A percentile compares a stretch with the other conserved stretches of the same genome.
Evolutionary conservation across 2,113 vertebrate species (phyloP).

Genomic region (Heteronetta atricapilla): DNA sequence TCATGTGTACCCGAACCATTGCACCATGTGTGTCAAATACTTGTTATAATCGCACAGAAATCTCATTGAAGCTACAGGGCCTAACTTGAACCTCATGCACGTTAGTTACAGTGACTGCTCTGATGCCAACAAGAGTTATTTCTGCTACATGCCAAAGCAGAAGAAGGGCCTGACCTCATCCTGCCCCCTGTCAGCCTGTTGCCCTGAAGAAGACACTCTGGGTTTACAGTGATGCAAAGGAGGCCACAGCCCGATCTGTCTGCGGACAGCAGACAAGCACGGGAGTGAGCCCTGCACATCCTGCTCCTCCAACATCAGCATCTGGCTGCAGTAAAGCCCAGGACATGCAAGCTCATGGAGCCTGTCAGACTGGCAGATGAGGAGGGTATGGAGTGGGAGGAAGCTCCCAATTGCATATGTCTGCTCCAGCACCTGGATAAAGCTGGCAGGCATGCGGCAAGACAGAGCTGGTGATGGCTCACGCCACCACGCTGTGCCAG

Average conservation of each 20-base stretch:
- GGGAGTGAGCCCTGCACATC: background rate
- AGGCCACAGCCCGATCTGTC: background rate
- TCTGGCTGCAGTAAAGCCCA: background rate
- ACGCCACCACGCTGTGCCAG: background rate
- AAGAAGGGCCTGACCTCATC: background rate
- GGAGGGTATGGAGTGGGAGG: background rate
- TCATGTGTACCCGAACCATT: background rate
- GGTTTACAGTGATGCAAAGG: background rate
- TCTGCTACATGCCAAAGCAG: background rate
- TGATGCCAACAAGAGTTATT: slow-evolving; percentile 35
- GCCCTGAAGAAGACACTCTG: background rate
- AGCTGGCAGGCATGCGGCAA: background rate
- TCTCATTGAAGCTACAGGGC: slow-evolving; percentile 44
- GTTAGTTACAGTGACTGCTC: background rate
- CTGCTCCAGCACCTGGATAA: background rate
- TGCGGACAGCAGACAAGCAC: background rate
- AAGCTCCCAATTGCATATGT: background rate
- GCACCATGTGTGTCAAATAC: slow-evolving; percentile 16
- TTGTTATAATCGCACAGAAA: slow-evolving; percentile 46
- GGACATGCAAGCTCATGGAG: background rate
- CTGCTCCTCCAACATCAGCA: background rate
- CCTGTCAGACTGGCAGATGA: background rate
- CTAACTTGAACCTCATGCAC: slow-evolving; percentile 22
- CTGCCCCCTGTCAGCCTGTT: background rate
- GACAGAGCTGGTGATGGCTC: background rate